Conservation (phyloP, 2,888 invertebrate species). For the Drosophila flavopinicola region DNA sequence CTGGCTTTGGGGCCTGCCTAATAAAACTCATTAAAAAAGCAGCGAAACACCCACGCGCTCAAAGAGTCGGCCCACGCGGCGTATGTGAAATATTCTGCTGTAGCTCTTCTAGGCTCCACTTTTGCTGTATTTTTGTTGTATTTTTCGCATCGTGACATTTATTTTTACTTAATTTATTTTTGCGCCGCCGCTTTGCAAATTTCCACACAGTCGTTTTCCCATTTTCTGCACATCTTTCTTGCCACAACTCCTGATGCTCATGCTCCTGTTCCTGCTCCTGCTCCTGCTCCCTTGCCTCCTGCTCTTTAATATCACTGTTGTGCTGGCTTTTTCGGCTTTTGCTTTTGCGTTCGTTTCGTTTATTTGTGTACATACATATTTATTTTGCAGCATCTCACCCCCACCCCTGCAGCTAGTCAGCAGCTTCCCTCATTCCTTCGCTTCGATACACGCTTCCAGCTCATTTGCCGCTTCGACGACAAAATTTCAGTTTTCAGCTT, state of each 20-base stretch:
- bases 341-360: slow-evolving; percentile 51
- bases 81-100: slow-evolving; percentile 61
- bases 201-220: slow-evolving; percentile 56
- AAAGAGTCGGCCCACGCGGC: slow-evolving; percentile 50
- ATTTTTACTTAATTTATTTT: slow-evolving; percentile 82
- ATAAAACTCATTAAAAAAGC: slow-evolving; percentile 79
- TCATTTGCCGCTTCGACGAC: slow-evolving; percentile 79
- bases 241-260: slow-evolving; percentile 3
- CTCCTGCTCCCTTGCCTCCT: slow-evolving; percentile 1
- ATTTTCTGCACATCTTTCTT: slow-evolving; percentile 43
- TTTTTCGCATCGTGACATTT: slow-evolving; percentile 69
- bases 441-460: slow-evolving; percentile 70
- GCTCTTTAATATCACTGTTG: slow-evolving; percentile 22
- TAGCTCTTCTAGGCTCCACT: slow-evolving; percentile 17
- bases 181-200: slow-evolving; percentile 71
- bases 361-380: slow-evolving; percentile 71
- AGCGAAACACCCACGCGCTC: slow-evolving; percentile 41
- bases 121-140: slow-evolving; percentile 30
- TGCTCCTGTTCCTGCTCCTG: slow-evolving; percentile 1
- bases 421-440: slow-evolving; percentile 20
- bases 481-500: slow-evolving; percentile 72
- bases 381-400: slow-evolving; percentile 65
- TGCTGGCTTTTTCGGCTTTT: slow-evolving; percentile 49
- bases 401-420: background rate
- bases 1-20: slow-evolving; percentile 52